These are phyloP conservation scores for Himalopsyche kuldschensis DNA, from an alignment of 2,888 invertebrate species.

Conservation along the genomic window DNA sequence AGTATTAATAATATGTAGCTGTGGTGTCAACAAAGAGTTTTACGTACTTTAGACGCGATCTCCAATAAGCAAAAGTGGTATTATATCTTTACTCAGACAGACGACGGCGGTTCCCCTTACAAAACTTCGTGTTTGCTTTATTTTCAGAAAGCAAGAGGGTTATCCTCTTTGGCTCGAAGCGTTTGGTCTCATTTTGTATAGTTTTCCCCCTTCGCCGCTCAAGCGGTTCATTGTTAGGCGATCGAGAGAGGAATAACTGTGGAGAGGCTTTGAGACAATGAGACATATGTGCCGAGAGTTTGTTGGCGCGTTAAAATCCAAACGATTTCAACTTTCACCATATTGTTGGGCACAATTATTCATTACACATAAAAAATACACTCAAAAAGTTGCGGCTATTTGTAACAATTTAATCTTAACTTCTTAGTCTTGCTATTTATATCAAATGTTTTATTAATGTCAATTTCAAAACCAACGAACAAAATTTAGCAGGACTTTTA, in stretches of 20 bases:
- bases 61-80: not conserved
- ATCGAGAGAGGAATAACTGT: not conserved
- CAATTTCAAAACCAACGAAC: too few relatives aligned
- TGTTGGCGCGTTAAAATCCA: not conserved
- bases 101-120: not conserved
- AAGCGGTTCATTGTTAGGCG: not conserved
- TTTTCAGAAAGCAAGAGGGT: not conserved
- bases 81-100: not conserved
- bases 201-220: not conserved
- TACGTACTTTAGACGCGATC: not conserved
- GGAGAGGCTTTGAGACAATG: not conserved
- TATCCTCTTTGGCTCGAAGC: not conserved
- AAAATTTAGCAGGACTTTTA: too few relatives aligned
- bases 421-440: too few relatives aligned
- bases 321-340: not conserved
- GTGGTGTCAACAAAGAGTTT: not conserved
- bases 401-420: too few relatives aligned
- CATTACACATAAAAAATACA: too few relatives aligned
- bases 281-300: not conserved
- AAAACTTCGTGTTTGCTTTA: not conserved
- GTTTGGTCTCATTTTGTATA: slow-evolving; percentile 1
- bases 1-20: too few relatives aligned
- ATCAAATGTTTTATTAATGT: too few relatives aligned
- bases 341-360: too few relatives aligned
- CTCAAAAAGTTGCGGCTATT: too few relatives aligned